Percentiles rank a stretch among this genome's conserved stretches.
These are phyloP conservation scores for Dendronephthya gigantea DNA, from an alignment of 64 coral and sea anemone species.

Conservation along the genomic window DNA sequence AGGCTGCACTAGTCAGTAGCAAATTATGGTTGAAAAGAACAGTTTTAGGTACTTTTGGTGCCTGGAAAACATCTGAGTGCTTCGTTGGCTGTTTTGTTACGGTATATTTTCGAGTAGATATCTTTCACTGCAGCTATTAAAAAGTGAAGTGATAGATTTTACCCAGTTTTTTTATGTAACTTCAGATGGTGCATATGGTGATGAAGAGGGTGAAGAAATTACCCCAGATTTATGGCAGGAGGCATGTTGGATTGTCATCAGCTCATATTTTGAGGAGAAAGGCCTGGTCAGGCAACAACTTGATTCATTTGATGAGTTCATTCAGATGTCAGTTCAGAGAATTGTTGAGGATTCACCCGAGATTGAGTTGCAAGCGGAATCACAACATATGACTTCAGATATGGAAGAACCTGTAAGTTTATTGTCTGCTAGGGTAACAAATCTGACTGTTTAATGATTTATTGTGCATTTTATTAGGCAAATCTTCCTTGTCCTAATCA, in stretches of 20 bases:
- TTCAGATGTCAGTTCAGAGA: constrained; percentile 97
- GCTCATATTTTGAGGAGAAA: constrained; percentile 99
- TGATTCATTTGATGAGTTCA: constrained; percentile 98
- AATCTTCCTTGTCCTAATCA: not conserved
- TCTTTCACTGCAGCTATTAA: no score
- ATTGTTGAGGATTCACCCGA: constrained; percentile 98
- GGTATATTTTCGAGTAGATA: no score
- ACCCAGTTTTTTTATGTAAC: not conserved
- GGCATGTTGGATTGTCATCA: constrained; percentile 99
- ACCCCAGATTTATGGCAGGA: constrained; percentile 97
- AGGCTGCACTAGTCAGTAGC: not conserved
- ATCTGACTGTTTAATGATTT: not conserved
- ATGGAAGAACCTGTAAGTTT: constrained; percentile 81
- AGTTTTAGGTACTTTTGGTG: no score
- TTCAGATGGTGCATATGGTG: constrained; percentile 66
- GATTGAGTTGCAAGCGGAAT: constrained; percentile 94
- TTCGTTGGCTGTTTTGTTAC: no score
- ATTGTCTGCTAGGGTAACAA: not conserved
- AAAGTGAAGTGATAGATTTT: no score
- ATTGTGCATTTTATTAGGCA: no score
- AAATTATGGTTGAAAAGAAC: no score
- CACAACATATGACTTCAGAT: constrained; percentile 97
- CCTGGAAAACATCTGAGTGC: no score
- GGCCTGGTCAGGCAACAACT: constrained; percentile 94
- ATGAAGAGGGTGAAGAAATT: constrained; percentile 96